A percentile compares a stretch with the other conserved stretches of the same genome.
Conservation (phyloP, 2,797 vertebrate species). For the Characodon lateralis region DNA sequence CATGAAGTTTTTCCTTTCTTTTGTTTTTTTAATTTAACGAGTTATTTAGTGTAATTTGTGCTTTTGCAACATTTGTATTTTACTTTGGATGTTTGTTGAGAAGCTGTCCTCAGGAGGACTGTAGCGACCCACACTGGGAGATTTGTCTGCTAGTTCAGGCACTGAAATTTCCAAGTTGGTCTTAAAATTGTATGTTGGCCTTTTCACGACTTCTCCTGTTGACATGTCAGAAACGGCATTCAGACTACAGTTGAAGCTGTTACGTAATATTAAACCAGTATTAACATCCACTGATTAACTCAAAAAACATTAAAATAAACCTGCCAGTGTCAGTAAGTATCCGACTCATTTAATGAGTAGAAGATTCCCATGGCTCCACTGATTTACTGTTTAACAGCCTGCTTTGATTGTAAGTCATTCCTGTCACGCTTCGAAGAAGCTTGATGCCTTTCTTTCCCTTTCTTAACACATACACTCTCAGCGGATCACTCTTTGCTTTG, state of each 20-base stretch:
- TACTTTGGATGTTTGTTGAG: no score
- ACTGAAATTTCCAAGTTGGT: constrained; percentile 53
- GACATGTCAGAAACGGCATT: neutral
- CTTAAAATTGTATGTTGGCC: constrained; percentile 32
- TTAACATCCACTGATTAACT: neutral
- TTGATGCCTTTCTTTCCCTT: constrained; percentile 19
- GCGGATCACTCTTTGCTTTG: constrained; percentile 28
- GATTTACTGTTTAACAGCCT: constrained; percentile 28
- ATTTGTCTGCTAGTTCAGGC: constrained; percentile 14
- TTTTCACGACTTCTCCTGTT: constrained; percentile 23
- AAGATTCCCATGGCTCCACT: neutral
- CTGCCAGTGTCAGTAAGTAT: neutral
- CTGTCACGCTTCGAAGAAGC: constrained; percentile 37
- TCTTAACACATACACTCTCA: constrained; percentile 10
- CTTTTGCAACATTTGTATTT: neutral
- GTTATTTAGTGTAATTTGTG: neutral
- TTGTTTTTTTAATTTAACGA: neutral
- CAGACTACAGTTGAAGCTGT: neutral
- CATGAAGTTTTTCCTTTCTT: constrained; percentile 12
- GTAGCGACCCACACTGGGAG: no score
- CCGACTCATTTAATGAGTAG: neutral
- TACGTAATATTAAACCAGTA: neutral
- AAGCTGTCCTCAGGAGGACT: no score
- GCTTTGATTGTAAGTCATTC: constrained; percentile 25
- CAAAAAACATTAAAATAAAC: neutral